Percentiles rank a stretch among this genome's conserved stretches.
These are phyloP conservation scores for Ommatoiulus sabulosus DNA, from an alignment of 2,888 invertebrate genomes.

Conservation along the genomic window DNA sequence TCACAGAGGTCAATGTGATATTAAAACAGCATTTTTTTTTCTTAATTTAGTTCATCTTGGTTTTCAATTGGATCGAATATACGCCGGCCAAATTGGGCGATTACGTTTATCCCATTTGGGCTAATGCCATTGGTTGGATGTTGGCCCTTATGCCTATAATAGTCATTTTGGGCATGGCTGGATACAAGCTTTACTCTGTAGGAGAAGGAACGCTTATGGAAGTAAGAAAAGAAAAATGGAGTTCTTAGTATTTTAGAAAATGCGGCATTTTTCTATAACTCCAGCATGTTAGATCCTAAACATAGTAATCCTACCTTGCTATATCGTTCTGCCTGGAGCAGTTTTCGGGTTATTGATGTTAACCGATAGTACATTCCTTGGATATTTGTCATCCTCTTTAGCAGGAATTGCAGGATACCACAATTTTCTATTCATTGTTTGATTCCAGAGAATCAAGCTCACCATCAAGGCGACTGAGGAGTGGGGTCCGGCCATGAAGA, in stretches of 20 bases:
- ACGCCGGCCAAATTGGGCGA: slow-evolving; percentile 79
- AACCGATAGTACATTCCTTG: not conserved
- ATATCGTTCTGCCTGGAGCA: too few relatives aligned
- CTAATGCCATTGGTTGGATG: slow-evolving; percentile 81
- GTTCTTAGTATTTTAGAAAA: too few relatives aligned
- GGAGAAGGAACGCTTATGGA: slow-evolving; percentile 64
- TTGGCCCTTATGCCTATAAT: slow-evolving; percentile 80
- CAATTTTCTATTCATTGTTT: too few relatives aligned
- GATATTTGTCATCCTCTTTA: too few relatives aligned
- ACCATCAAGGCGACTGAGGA: slow-evolving; percentile 78
- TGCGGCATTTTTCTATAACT: not conserved
- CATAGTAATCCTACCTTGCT: too few relatives aligned
- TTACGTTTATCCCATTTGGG: slow-evolving; percentile 85
- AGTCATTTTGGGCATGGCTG: slow-evolving; percentile 70
- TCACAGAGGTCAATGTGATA: not conserved
- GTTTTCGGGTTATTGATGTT: too few relatives aligned
- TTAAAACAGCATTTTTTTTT: slow-evolving; percentile 52
- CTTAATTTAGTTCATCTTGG: slow-evolving; percentile 75
- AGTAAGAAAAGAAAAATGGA: slow-evolving; percentile 62
- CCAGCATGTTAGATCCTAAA: too few relatives aligned
- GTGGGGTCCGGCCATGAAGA: slow-evolving; percentile 73
- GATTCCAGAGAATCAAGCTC: slow-evolving; percentile 73
- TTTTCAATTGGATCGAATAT: slow-evolving; percentile 84
- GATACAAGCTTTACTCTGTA: slow-evolving; percentile 64
- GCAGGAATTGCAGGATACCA: too few relatives aligned